A percentile compares a stretch with the other conserved stretches of the same genome.
These are phyloP conservation scores for Trachelipus rathkii DNA, from an alignment of 1,140 invertebrate species.

Conservation along the genomic window DNA sequence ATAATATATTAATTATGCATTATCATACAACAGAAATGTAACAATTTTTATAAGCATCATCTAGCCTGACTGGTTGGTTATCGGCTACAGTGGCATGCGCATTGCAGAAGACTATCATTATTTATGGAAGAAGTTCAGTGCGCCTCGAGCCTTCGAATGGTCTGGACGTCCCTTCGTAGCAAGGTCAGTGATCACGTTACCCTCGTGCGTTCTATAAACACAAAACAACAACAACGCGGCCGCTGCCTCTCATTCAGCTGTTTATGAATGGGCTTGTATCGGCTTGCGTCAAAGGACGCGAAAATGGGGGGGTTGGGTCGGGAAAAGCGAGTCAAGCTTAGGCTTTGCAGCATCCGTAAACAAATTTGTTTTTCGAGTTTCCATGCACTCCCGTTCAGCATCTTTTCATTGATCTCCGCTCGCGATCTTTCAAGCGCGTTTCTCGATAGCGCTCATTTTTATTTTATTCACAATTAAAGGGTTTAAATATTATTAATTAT, in stretches of 20 bases:
- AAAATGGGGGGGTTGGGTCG: not conserved
- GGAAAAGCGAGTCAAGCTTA: too few species aligned
- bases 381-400: too few species aligned
- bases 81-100: not conserved
- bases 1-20: not conserved
- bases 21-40: not conserved
- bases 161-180: not conserved
- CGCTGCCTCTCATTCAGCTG: conserved; percentile 8
- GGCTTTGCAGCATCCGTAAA: too few species aligned
- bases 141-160: conserved; percentile 9
- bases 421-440: too few species aligned
- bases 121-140: conserved; percentile 3
- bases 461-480: too few species aligned
- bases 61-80: conserved; percentile 2
- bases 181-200: conserved; percentile 8
- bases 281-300: not conserved
- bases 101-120: not conserved
- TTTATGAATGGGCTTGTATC: conserved; percentile 8
- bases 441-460: too few species aligned
- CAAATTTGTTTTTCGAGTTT: too few species aligned
- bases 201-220: conserved; percentile 1
- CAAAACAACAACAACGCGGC: not conserved
- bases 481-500: too few species aligned
- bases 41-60: not conserved
- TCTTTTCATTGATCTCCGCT: too few species aligned